These are phyloP conservation scores for Geopemphigus sp. DNA, from an alignment of 1,140 invertebrate species.

Conservation along the genomic window DNA sequence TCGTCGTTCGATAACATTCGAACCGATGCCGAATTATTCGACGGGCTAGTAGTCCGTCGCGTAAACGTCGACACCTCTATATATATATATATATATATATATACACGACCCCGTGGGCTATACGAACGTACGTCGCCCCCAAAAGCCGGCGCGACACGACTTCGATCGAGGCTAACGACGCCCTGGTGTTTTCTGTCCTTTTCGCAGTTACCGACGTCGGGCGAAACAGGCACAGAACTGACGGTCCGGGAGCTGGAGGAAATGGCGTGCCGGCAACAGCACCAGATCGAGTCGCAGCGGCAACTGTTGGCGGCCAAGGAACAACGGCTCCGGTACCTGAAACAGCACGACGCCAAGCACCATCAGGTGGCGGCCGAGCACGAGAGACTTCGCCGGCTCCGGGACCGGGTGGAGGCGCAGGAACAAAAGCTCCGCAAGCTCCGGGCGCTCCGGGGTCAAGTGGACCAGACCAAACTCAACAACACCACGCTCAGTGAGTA, in stretches of 20 bases:
- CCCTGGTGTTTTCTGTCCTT: too few species aligned
- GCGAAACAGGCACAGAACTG: slow-evolving; percentile 63
- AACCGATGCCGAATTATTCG: too few species aligned
- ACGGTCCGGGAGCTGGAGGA: slow-evolving; percentile 89
- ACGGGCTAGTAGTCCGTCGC: too few species aligned
- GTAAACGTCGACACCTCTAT: too few species aligned
- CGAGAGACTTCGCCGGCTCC: slow-evolving; percentile 78
- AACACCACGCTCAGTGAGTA: slow-evolving; percentile 90
- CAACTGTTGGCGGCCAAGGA: slow-evolving; percentile 86
- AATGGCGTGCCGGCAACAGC: slow-evolving; percentile 92
- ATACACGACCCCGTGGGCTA: too few species aligned
- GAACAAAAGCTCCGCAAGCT: slow-evolving; percentile 89
- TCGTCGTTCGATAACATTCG: too few species aligned
- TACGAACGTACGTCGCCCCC: too few species aligned
- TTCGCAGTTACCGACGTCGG: slow-evolving; percentile 49
- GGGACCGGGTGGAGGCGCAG: slow-evolving; percentile 89
- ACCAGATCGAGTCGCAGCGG: slow-evolving; percentile 91
- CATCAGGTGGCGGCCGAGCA: slow-evolving; percentile 83
- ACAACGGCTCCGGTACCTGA: slow-evolving; percentile 89
- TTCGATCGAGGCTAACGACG: too few species aligned
- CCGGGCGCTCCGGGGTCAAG: slow-evolving; percentile 84
- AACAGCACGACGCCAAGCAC: slow-evolving; percentile 83
- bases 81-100: too few species aligned
- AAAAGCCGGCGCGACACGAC: too few species aligned
- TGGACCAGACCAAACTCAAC: slow-evolving; percentile 84